Base-by-base conservation (phyloP, 2,113 vertebrate species). In the Azemiops feae region DNA sequence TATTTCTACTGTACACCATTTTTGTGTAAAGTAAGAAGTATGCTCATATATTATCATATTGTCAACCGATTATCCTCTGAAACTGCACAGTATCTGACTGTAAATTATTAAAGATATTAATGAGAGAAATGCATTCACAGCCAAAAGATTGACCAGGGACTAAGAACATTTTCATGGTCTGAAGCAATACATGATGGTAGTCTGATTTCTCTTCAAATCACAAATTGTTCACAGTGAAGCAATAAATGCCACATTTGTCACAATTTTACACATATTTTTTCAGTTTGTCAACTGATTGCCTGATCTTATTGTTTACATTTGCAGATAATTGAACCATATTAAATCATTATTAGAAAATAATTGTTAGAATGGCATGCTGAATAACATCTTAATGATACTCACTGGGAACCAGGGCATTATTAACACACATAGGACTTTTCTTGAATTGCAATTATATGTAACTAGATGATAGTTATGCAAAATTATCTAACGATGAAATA, bases 91-190 rank as follows among this genome's bases (percentile, higher is more conserved):
- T 0, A 9, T 1, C 16, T 57, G 53, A 81, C 22, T 34, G 22
- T 85, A 57, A 81, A 81, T n/a, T 58, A 85, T 91, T 57, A 52
- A 57, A 27, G 5, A 90, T 50, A 0, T 90, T 95, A 60, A 89
- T 88, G n/a, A 90, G 23, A 25, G 86, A 30, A 57, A 30, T 9
- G 0, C 11, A 94, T 92, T 55, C 50, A 88, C 43, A 43, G 88
- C 11, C 39, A 8, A 18, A 91, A 69, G 30, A n/a, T 69, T 69
- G 30, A 74, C n/a, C 27, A 50, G 90, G 94, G 89, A 89, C 95
- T 95, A 85, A 81, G n/a, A 93, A 91, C 22, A 3, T 50, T 9
- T 89, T 94, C 53, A 95, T 16, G 11, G 45, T 93, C 27, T 89
- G 34, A 55, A 85, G 57, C 87, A 91, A 45, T 74, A 53, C 34